These are phyloP conservation scores for Meteorus cinctellus DNA, from an alignment of 2,888 invertebrate genomes.

Conservation along the genomic window DNA sequence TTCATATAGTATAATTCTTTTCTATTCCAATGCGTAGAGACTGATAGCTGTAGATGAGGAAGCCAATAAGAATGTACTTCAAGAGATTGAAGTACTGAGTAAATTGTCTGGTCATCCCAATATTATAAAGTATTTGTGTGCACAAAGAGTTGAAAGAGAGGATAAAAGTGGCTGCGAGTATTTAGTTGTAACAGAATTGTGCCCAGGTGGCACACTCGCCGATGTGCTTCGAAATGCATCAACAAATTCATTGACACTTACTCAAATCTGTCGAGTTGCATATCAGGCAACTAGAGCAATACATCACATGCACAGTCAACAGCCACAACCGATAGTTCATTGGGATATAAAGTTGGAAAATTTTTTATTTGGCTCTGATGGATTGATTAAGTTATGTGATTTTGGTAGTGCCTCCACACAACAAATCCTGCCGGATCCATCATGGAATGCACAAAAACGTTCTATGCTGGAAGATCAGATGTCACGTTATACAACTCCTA, in stretches of 20 bases:
- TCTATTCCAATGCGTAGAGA: slow-evolving; percentile 73
- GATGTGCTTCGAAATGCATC: slow-evolving; percentile 63
- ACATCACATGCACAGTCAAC: slow-evolving; percentile 93
- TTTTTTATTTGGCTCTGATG: slow-evolving; percentile 89
- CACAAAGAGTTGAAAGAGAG: slow-evolving; percentile 74
- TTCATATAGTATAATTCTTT: slow-evolving; percentile 12
- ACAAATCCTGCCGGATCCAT: slow-evolving; percentile 86
- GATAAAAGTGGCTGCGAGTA: slow-evolving; percentile 79
- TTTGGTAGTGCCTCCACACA: slow-evolving; percentile 96
- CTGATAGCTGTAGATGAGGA: slow-evolving; percentile 88
- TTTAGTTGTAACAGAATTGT: slow-evolving; percentile 93
- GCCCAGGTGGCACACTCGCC: slow-evolving; percentile 80
- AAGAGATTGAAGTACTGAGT: slow-evolving; percentile 90
- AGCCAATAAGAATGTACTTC: slow-evolving; percentile 84
- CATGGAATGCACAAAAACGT: slow-evolving; percentile 94
- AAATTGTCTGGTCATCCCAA: slow-evolving; percentile 93
- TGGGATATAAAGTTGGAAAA: slow-evolving; percentile 98
- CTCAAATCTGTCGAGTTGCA: slow-evolving; percentile 87
- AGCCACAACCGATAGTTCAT: slow-evolving; percentile 91
- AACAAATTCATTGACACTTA: slow-evolving; percentile 76
- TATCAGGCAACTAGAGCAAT: slow-evolving; percentile 94
- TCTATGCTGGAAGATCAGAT: slow-evolving; percentile 94
- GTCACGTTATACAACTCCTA: slow-evolving; percentile 88
- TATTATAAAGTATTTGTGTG: slow-evolving; percentile 92
- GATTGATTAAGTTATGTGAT: slow-evolving; percentile 94